Conservation (phyloP, 2,888 invertebrate genomes). For the Drosophila histrio region DNA sequence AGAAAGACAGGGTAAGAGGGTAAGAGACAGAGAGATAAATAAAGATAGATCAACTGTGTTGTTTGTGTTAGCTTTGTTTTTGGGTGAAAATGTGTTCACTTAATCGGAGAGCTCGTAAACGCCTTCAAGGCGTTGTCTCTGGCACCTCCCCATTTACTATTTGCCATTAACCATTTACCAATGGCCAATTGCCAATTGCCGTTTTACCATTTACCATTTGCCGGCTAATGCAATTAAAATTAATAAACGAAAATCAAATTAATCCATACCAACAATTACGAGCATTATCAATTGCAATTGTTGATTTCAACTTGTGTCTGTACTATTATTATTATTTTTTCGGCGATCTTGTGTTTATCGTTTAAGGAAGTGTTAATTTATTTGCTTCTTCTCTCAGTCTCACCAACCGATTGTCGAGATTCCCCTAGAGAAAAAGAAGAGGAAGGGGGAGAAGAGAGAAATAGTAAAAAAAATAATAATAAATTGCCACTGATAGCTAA, state of each 20-base stretch:
- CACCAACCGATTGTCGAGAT: slow-evolving; percentile 27
- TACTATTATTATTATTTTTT: slow-evolving; percentile 24
- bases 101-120: slow-evolving; percentile 36
- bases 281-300: slow-evolving; percentile 43
- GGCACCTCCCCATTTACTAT: slow-evolving; percentile 23
- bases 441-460: slow-evolving; percentile 16
- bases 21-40: not conserved
- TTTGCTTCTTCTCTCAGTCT: slow-evolving; percentile 56
- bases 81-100: slow-evolving; percentile 33
- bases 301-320: slow-evolving; percentile 51
- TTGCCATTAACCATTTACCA: not conserved
- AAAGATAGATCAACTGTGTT: not conserved
- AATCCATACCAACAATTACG: slow-evolving; percentile 42
- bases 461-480: slow-evolving; percentile 53
- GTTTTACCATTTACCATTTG: slow-evolving; percentile 19
- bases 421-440: slow-evolving; percentile 27
- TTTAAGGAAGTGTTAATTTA: slow-evolving; percentile 80
- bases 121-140: slow-evolving; percentile 48
- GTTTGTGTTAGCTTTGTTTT: slow-evolving; percentile 1
- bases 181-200: slow-evolving; percentile 4
- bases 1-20: not conserved
- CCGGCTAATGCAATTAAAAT: slow-evolving; percentile 68
- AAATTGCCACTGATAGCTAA: slow-evolving; percentile 79
- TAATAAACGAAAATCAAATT: slow-evolving; percentile 72
- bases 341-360: slow-evolving; percentile 66